Evolutionary conservation across 2,797 vertebrate genomes (phyloP), one percentile per base, ranked within the genome.

Genomic region (Coluber constrictor): DNA sequence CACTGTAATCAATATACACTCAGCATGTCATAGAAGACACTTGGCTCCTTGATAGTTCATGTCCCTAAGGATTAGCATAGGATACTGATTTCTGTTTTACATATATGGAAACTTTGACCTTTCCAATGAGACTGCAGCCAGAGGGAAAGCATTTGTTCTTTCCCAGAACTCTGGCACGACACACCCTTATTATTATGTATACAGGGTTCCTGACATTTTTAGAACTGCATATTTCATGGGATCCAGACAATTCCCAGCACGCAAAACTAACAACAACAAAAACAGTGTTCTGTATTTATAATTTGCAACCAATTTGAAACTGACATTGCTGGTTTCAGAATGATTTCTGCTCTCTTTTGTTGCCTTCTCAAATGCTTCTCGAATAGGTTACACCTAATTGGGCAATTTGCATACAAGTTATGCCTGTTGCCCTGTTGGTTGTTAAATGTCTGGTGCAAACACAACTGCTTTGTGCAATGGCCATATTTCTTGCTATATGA

Each of bases 201-300:
- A 94, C 90, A 92, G 27, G 15, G 86, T 90, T 87, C 92, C 95
- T 97, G 91, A 94, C 95, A 93, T 96, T 97, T 93, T 97, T 59
- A 92, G 95, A 97, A 90, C 60, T 93, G 88, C 59, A 94, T 91
- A 91, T 95, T 97, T 97, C 96, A 94, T 20, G 25, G 96, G 94
- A 96, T 95, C 92, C 90, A 94, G 92, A 96, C 96, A 95, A 97
- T 93, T 93, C 93, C 92, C 91, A 96, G 90, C 79, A 90, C 90
- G 87, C 89, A 89, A 63, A 91, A 92, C 88, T 93, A 95, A 96
- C 89, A 96, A 97, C 70, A 74, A 83, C 74, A 83, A 83, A 83
- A 95, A 97, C 94, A 91, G 90, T 95, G 89, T 95, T 95, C 94
- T 95, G 93, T 96, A 95, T 92, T 94, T 95, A 94, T 92, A 96